Evolutionary conservation across 2,888 invertebrate genomes (phyloP).

Genomic region (Philereme vetulata): DNA sequence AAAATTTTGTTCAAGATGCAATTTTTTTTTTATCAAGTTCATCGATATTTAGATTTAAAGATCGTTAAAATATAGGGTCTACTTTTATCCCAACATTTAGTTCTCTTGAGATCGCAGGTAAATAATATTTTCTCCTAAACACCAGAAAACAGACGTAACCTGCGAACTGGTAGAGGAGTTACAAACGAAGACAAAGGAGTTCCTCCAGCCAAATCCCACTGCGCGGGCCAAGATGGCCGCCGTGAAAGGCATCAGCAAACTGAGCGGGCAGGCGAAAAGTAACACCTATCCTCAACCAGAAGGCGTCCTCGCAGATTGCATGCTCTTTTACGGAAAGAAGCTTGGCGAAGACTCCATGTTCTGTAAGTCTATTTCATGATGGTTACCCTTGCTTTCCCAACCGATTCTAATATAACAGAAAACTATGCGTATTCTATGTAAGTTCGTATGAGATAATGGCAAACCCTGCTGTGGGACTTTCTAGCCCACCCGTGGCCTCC

Average conservation of each 20-base stretch:
- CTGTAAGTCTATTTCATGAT: constrained; percentile 81
- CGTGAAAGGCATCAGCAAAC: constrained; percentile 97
- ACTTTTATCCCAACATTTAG: too few species aligned
- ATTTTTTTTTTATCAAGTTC: too few species aligned
- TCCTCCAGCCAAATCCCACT: constrained; percentile 99
- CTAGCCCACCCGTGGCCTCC: too few species aligned
- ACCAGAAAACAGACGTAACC: constrained; percentile 98
- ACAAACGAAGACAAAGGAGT: constrained; percentile 98
- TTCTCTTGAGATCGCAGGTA: not conserved
- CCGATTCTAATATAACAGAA: not conserved
- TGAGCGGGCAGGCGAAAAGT: constrained; percentile 98
- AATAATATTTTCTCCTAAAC: constrained; percentile 20
- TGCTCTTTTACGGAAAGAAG: constrained; percentile 97
- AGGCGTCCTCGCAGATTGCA: constrained; percentile 97
- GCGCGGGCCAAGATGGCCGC: constrained; percentile 97
- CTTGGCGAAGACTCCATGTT: constrained; percentile 97
- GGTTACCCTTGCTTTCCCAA: not conserved
- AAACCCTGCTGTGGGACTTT: too few species aligned
- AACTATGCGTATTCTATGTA: too few species aligned
- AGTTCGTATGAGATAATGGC: too few species aligned
- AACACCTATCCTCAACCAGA: constrained; percentile 99
- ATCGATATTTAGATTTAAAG: too few species aligned
- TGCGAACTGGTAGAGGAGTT: constrained; percentile 98
- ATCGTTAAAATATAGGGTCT: too few species aligned
- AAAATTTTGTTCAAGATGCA: too few species aligned